Base-by-base conservation (phyloP, 2,888 invertebrate species). In the Timema cristinae region DNA sequence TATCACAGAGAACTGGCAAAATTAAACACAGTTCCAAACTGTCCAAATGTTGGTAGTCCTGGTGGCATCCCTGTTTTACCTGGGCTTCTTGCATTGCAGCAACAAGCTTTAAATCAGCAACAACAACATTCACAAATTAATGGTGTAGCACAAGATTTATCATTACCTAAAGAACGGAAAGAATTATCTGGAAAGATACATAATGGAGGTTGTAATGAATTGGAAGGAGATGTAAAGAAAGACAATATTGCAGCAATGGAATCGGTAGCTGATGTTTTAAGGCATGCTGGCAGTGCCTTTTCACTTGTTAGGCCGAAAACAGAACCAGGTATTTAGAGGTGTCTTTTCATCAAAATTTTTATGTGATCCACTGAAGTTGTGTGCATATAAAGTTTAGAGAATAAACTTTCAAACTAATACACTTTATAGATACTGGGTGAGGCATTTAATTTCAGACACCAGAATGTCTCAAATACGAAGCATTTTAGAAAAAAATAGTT, bases 1-100 rank as follows among this genome's bases (percentile, higher is more conserved):
- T 97, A 96, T 84, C 95, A 95, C 81, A 90, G 97, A 75, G 97
- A 98, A 83, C 87, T 98, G 75, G 91, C 94, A 79, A 95, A 97
- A 82, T 85, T 97, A 76, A 95, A 92, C 80, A 71, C 76, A 1
- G 71, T 71, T 9, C 68, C 72, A 10, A 61, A 56, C 68, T 73
- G 71, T 73, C 72, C 70, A 59, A 51, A 51, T 56, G 70, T 70
- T 49, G 71, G 67, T 73, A 70, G 67, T 61, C 69, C 68, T 13
- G 74, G 80, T 86, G 73, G 88, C 90, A 67, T 67, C 72, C 76
- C 51, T 73, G 72, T 67, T 32, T 72, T 72, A 75, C 77, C 73
- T 71, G 86, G 89, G 76, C 85, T 93, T 67, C 85, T 93, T 77
- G 94, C 93, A 6, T 86, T 93, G 75, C 94, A 93, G 80, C 93